Base-by-base conservation (phyloP, 2,113 vertebrate genomes). In the Neodon shergylaensis region DNA sequence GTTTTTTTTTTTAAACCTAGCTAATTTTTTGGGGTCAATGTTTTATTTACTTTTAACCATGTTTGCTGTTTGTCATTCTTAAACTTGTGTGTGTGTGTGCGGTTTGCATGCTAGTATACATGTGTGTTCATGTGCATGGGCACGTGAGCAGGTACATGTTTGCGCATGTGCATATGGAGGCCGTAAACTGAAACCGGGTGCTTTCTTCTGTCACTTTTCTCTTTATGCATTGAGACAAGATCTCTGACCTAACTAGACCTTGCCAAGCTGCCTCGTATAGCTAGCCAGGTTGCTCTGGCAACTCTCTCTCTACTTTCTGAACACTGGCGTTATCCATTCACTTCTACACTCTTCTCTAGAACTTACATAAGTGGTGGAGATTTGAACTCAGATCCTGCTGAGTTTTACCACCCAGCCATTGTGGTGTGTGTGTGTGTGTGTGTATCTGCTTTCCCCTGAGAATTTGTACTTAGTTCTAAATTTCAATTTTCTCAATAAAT, bases 391-490 rank as follows among this genome's bases (percentile, higher is more conserved):
- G 28, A 13, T 28, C 22, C 81, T 83, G 10, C 39, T 63, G 81
- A 22, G 13, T 42, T 83, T 63, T 8, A 42, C 54, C 36, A 39
- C 36, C 13, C 12, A 16, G 22, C 54, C 22, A 19, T 58, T 58
- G 17, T 58, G 54, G 54, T 54, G 49, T 52, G 52, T 54, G 52
- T 54, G 54, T 54, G 54, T 54, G 49, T 52, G 49, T 52, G 54
- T 54, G 54, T 54, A 4, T 52, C 3, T 88, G 13, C n/a, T 31
- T 82, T 76, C 66, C 58, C 21, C 4, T 66, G 6, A 39, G 36
- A 12, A 91, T 33, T 88, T 97, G 14, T 76, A 73, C n/a, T 90
- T 95, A 94, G 54, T 85, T 90, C 28, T 90, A 91, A 77, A n/a
- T 88, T 96, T 95, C 58, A 85, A 5, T 88, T 76, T 95, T 6